These are phyloP conservation scores for Trochalopteron elliotii DNA, from an alignment of 2,113 vertebrate species.

Conservation along the genomic window DNA sequence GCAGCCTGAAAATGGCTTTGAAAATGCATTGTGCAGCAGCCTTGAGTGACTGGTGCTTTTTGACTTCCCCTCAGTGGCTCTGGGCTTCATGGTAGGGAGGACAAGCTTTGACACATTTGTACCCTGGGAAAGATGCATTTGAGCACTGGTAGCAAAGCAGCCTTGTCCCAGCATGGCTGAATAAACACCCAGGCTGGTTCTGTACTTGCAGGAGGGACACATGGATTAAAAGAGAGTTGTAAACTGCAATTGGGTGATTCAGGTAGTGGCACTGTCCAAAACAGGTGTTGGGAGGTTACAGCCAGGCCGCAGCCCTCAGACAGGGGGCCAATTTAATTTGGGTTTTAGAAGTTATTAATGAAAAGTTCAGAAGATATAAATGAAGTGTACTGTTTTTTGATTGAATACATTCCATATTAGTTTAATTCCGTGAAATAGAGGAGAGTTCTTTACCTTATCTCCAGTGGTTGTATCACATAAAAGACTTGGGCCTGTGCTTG, in stretches of 20 bases:
- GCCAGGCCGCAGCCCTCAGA: too few species aligned
- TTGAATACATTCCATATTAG: background rate
- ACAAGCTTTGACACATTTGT: background rate
- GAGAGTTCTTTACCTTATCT: background rate
- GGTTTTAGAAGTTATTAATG: background rate
- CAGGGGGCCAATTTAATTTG: too few species aligned
- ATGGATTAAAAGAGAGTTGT: background rate
- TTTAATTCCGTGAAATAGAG: background rate
- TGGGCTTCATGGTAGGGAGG: too few species aligned
- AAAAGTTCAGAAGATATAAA: background rate
- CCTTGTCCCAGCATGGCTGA: background rate
- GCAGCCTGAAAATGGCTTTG: background rate
- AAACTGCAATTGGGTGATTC: background rate
- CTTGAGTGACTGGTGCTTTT: background rate
- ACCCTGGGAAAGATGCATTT: background rate
- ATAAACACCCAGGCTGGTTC: background rate
- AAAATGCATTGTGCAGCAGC: too few species aligned
- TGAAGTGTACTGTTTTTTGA: background rate
- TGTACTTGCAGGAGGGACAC: background rate
- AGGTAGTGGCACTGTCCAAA: background rate
- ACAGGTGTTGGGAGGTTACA: accelerated
- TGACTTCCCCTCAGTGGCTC: background rate
- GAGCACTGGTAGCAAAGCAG: background rate
- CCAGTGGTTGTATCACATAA: background rate
- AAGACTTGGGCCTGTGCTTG: background rate